These are phyloP conservation scores for Gandaritis pyraliata DNA, from an alignment of 2,888 invertebrate genomes.

Conservation along the genomic window DNA sequence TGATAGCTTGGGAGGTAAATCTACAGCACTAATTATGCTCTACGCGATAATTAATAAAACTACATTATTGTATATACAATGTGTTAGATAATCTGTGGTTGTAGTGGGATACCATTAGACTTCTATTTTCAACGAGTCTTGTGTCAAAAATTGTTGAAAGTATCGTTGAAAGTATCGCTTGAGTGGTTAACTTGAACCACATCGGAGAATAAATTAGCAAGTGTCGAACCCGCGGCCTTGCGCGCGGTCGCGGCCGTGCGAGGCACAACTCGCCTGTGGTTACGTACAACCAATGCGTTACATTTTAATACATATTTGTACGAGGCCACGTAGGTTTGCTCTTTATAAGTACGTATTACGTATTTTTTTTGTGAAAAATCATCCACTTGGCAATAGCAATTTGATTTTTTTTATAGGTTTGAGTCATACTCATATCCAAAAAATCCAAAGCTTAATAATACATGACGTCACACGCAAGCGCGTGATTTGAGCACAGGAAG, in stretches of 20 bases:
- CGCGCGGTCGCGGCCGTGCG: constrained; percentile 43
- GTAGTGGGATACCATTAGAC: too few relatives aligned
- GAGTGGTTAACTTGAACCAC: constrained; percentile 5
- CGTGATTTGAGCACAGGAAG: not conserved
- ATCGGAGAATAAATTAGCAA: constrained; percentile 22
- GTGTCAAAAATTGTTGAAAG: too few relatives aligned
- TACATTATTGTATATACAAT: too few relatives aligned
- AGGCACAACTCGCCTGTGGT: constrained; percentile 14
- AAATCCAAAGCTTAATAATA: not conserved
- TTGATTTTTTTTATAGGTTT: too few relatives aligned
- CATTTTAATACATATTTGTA: not conserved
- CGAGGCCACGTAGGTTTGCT: constrained; percentile 5
- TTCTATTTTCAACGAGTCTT: too few relatives aligned
- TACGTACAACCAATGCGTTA: constrained; percentile 6
- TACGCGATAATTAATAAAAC: too few relatives aligned
- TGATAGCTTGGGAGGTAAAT: too few relatives aligned
- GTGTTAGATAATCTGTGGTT: too few relatives aligned
- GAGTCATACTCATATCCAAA: too few relatives aligned
- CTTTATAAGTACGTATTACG: not conserved
- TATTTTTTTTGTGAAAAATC: too few relatives aligned
- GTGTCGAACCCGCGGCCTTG: constrained; percentile 37
- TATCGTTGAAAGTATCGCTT: constrained; percentile 4
- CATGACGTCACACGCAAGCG: not conserved
- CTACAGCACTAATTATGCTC: too few relatives aligned
- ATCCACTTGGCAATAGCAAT: too few relatives aligned